Base-by-base conservation (phyloP, 2,113 vertebrate genomes). In the Hippocampus barbouri region DNA sequence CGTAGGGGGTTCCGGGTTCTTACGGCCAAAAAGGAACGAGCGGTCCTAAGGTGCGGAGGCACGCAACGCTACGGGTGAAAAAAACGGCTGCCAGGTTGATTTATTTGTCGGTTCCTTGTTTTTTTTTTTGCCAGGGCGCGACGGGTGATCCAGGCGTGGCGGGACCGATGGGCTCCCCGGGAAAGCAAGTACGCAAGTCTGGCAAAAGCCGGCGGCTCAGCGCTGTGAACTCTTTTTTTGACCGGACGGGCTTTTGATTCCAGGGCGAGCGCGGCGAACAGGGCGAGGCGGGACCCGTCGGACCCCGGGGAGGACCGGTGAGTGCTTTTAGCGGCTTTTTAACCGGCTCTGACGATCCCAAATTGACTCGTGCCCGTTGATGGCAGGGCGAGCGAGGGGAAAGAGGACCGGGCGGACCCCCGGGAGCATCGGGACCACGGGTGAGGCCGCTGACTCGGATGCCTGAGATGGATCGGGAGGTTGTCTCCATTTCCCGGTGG, bases 201-300 rank as follows among this genome's bases (percentile, higher is more conserved):
- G 30, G 21, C 18, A 51, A 54, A 49, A 20, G 10, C 54, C 40
- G 27, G 11, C 1, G 21, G 7, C 4, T 9, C 54, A n/a, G 25
- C 8, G 18, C 2, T 10, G 5, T 45, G 11, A 53, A 27, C 25
- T 71, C 10, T 57, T 25, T 57, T 25, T 25, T 38, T 38, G 27
- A 60, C 71, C 20, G 21, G 47, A 27, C 30, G 34, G 68, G 68
- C 0, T 77, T 77, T 18, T 78, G 56, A 73, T 85, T 87, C 75
- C 80, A 98, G 97, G 97, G 97, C 23, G 94, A 94, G 57, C 94
- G 89, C 61, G 97, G 97, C 0, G 94, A 94, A 14, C 93, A 96
- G 72, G 97, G 97, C 60, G 95, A 94, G 86, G 88, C 91, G 34
- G 97, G 97, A 77, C 94, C 94, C 16, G 77, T 88, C 14, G 97